These are phyloP conservation scores for Hirundo rustica DNA, from an alignment of 2,797 vertebrate genomes.

Conservation along the genomic window DNA sequence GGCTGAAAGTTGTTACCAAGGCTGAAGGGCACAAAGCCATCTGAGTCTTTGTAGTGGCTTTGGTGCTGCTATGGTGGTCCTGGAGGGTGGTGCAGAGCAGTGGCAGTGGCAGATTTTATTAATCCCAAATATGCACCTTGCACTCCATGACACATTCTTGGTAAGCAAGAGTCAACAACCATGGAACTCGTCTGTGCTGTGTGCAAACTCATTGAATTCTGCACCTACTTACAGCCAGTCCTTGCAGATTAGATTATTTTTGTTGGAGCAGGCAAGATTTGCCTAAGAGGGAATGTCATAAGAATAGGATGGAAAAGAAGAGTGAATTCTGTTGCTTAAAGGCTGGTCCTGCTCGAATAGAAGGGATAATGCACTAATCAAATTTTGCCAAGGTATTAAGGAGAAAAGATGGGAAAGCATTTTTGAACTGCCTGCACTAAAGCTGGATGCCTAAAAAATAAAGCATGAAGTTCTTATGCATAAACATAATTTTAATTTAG, in stretches of 20 bases:
- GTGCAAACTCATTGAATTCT: background rate
- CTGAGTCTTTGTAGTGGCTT: background rate
- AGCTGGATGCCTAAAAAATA: slow-evolving; percentile 12
- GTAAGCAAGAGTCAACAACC: background rate
- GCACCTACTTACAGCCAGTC: background rate
- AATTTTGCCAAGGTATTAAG: slow-evolving; percentile 27
- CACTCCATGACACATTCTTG: background rate
- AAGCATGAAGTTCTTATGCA: background rate
- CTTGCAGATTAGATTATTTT: background rate
- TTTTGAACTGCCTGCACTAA: slow-evolving; percentile 13
- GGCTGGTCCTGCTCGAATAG: background rate
- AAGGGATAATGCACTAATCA: slow-evolving; percentile 7
- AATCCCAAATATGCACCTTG: background rate
- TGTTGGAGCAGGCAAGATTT: background rate
- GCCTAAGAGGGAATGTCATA: background rate
- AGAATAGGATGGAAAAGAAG: background rate
- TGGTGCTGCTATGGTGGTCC: background rate
- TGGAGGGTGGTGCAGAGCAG: background rate
- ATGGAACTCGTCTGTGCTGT: background rate
- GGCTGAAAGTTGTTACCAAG: background rate
- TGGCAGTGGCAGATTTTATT: background rate
- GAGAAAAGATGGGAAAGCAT: background rate
- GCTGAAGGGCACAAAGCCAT: background rate
- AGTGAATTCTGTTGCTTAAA: slow-evolving; percentile 1
- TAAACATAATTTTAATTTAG: slow-evolving; percentile 13